These are phyloP conservation scores for Zenarchopterus dispar DNA, from an alignment of 2,797 vertebrate genomes.

Conservation along the genomic window DNA sequence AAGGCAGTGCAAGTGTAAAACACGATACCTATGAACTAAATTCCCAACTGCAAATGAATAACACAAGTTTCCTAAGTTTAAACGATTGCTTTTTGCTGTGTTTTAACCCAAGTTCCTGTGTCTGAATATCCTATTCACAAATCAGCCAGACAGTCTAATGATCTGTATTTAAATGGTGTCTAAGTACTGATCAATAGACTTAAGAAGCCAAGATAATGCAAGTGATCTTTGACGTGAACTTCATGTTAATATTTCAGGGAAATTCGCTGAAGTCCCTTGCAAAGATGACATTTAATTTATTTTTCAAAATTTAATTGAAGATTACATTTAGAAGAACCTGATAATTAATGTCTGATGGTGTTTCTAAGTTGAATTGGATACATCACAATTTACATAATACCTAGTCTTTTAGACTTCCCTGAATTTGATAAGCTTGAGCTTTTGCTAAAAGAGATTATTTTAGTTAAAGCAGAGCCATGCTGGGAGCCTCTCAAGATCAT, in stretches of 20 bases:
- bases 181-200: constrained; percentile 1
- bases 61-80: constrained; percentile 6
- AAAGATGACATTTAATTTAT: too few species aligned
- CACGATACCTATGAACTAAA: constrained; percentile 9
- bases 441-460: too few species aligned
- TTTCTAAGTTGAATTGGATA: too few species aligned
- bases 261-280: too few species aligned
- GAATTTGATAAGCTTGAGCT: too few species aligned
- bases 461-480: too few species aligned
- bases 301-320: too few species aligned
- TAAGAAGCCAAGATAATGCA: constrained; percentile 3
- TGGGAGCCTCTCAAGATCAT: too few species aligned
- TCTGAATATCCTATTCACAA: constrained; percentile 9
- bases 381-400: too few species aligned
- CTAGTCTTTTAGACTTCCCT: too few species aligned
- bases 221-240: constrained; percentile 3
- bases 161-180: constrained; percentile 5
- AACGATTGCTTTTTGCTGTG: constrained; percentile 18
- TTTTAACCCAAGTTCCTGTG: not conserved
- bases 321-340: too few species aligned
- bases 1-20: constrained; percentile 24
- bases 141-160: not conserved
- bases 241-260: not conserved
- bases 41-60: constrained; percentile 21
- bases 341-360: too few species aligned